Base-by-base conservation (phyloP, 2,888 invertebrate species). In the Tiliacea aurago region DNA sequence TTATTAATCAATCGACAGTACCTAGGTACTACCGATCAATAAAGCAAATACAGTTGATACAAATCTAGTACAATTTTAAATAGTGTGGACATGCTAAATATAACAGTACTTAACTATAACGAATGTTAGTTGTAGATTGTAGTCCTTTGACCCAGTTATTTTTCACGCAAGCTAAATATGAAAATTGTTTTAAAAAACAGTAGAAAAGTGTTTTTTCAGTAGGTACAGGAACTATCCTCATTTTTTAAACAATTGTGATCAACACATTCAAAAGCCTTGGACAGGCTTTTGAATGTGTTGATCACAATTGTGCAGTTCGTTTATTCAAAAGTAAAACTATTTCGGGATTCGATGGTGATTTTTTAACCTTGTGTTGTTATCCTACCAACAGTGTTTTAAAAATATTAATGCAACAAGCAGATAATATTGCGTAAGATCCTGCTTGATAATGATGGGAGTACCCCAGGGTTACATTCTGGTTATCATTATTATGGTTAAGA, bases 271-370 rank as follows among this genome's bases (percentile, higher is more conserved):
- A n/a, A n/a, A n/a, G n/a, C n/a, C n/a, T n/a, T n/a, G n/a, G n/a
- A n/a, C n/a, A n/a, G 59, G 71, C 55, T 23, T 78, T 70, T 13
- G 78, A 78, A 61, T 56, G 23, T 41, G 33, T 82, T 70, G 28
- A 51, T 61, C 64, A 67, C 18, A 55, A 75, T 56, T 51, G 51
- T 13, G n/a, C 2, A 20, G 41, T 13, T 13, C 11, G 11, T 70
- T 51, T 49, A 23, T n/a, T 28, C 28, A 37, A 23, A 49, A 61
- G 9, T 49, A 10, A 28, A 20, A 41, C 28, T 51, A 56, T 55
- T 67, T 51, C 4, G 4, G 18, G 41, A 41, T 33, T 18, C 18
- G 9, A 28, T 4, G 2, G 49, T 33, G 11, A 33, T 23, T 70
- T 45, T 55, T 45, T n/a, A 43, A 37, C 13, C 15, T 55, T 37